Conservation (phyloP, 2,888 invertebrate species). For the Amblyjoppa proteus region DNA sequence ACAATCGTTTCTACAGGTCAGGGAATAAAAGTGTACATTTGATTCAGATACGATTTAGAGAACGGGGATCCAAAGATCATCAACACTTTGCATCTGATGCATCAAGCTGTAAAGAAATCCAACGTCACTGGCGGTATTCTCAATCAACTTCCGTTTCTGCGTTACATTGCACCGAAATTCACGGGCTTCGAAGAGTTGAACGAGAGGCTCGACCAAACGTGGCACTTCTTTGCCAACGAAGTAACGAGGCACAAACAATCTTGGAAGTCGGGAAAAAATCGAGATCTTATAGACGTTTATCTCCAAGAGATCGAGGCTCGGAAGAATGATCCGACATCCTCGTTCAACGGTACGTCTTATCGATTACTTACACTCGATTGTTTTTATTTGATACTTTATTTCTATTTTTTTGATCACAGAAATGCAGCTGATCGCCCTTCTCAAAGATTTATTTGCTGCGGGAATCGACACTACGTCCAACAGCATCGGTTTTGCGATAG, state of each 20-base stretch:
- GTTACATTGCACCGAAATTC: constrained; percentile 88
- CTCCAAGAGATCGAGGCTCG: constrained; percentile 77
- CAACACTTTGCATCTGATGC: constrained; percentile 87
- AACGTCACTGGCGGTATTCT: constrained; percentile 89
- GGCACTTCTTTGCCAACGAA: constrained; percentile 85
- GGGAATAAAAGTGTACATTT: neutral
- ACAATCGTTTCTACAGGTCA: neutral
- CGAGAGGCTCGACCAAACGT: constrained; percentile 86
- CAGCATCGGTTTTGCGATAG: constrained; percentile 91
- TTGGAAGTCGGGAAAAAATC: constrained; percentile 69
- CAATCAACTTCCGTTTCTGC: constrained; percentile 89
- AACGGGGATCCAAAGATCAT: constrained; percentile 86
- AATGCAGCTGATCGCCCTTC: constrained; percentile 90
- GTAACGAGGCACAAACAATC: constrained; percentile 75
- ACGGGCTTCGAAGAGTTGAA: constrained; percentile 87
- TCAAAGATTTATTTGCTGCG: constrained; percentile 94
- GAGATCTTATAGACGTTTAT: constrained; percentile 81
- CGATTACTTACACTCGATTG: neutral
- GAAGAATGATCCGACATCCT: constrained; percentile 71
- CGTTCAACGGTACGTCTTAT: constrained; percentile 77
- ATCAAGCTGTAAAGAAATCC: constrained; percentile 87
- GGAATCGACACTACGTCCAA: constrained; percentile 94
- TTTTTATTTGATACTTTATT: neutral
- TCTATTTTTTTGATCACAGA: constrained; percentile 84
- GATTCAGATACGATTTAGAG: constrained; percentile 85